Conservation (phyloP, 92 coral and sea anemone species). For the Phenganax subtilis region DNA sequence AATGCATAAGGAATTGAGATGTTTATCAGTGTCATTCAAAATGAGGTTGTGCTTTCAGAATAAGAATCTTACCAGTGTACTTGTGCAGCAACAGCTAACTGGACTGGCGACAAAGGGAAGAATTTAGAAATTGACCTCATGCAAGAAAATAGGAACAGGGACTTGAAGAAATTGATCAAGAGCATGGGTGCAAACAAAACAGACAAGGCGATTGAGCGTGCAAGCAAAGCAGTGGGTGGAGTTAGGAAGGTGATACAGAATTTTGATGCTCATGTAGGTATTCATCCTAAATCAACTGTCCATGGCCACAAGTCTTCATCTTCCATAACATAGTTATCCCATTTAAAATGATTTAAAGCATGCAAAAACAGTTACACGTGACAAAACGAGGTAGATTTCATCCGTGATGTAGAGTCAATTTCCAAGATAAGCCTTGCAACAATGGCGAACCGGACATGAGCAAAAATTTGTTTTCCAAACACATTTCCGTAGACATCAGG, state of each 20-base stretch:
- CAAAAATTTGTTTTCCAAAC: no score
- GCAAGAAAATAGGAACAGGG: constrained; percentile 37
- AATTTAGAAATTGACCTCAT: constrained; percentile 36
- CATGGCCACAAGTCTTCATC: constrained; percentile 45
- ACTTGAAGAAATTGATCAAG: constrained; percentile 31
- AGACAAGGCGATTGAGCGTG: constrained; percentile 44
- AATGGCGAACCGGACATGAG: no score
- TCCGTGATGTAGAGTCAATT: no score
- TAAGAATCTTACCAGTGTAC: constrained; percentile 21
- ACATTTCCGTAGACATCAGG: no score
- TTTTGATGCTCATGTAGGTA: constrained; percentile 31
- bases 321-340: not conserved
- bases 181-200: constrained; percentile 54
- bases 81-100: constrained; percentile 39
- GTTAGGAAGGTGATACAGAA: constrained; percentile 45
- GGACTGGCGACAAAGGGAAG: constrained; percentile 18
- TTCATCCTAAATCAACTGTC: constrained; percentile 34
- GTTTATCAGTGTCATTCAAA: constrained; percentile 29
- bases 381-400: no score
- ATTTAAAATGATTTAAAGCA: no score
- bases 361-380: no score
- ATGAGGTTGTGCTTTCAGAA: constrained; percentile 13
- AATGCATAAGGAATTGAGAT: constrained; percentile 32
- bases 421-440: no score
- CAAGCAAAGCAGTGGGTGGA: constrained; percentile 45